phyloP scores from a whole-genome alignment of 2,113 vertebrate genomes.

The Chauna torquata region DNA sequence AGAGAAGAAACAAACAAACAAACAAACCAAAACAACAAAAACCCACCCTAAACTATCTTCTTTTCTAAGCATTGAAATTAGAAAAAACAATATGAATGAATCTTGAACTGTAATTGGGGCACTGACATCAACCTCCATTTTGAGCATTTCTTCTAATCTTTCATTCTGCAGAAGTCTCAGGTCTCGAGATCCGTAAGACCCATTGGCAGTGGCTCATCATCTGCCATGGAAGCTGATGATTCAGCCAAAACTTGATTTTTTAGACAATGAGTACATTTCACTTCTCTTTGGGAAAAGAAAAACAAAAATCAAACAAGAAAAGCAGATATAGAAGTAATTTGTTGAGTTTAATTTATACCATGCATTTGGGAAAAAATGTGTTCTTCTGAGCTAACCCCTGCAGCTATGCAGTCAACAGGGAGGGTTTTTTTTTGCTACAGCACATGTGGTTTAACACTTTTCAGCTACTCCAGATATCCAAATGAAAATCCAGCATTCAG shows the following conservation, averaged over 20 bases:
- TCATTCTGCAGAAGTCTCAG: not conserved
- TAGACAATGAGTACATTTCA: not conserved
- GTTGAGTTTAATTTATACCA: not conserved
- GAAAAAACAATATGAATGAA: not conserved
- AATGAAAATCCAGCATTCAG: not conserved
- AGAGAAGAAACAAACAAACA: too few relatives aligned
- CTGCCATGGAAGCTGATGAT: not conserved
- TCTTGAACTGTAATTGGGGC: not conserved
- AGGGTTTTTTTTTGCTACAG: not conserved
- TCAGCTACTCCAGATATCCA: not conserved
- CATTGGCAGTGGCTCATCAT: not conserved
- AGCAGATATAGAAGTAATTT: not conserved
- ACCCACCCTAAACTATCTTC: not conserved
- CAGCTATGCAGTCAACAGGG: not conserved
- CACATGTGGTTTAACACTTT: not conserved
- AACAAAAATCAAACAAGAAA: not conserved
- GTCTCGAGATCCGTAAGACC: not conserved
- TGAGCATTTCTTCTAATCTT: not conserved
- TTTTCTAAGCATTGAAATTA: not conserved
- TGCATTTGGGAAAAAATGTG: not conserved
- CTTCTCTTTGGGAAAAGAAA: not conserved
- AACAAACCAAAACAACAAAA: too few relatives aligned
- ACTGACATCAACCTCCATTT: not conserved
- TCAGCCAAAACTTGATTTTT: not conserved
- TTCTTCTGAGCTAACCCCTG: conserved; percentile 3